Percentiles rank a stretch among this genome's conserved stretches.
Evolutionary conservation across 1,140 invertebrate genomes (phyloP).

Genomic region (Trialeurodes vaporariorum): DNA sequence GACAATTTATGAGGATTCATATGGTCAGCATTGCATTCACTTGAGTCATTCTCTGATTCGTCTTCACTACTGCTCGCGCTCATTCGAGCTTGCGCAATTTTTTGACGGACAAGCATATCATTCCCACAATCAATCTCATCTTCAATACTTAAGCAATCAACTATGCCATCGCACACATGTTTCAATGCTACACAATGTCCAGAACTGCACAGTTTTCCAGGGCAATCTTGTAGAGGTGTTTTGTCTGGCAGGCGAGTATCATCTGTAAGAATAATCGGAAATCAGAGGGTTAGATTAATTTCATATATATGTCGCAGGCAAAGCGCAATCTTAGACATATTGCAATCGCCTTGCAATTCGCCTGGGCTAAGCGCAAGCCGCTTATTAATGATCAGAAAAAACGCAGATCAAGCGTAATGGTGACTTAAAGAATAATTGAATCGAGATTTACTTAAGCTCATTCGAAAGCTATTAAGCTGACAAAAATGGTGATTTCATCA

Average conservation of each 20-base stretch:
- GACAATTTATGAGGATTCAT: neutral
- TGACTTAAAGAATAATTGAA: too few species aligned
- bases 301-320: too few species aligned
- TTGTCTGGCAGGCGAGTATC: slow-evolving; percentile 35
- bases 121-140: slow-evolving; percentile 53
- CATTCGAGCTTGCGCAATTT: neutral
- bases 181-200: slow-evolving; percentile 51
- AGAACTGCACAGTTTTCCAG: slow-evolving; percentile 50
- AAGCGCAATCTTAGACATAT: too few species aligned
- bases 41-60: neutral
- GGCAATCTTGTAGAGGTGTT: slow-evolving; percentile 48
- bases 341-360: too few species aligned
- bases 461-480: too few species aligned
- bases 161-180: slow-evolving; percentile 50
- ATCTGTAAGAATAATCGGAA: slow-evolving; percentile 32
- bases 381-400: too few species aligned
- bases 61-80: neutral
- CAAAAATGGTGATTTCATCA: too few species aligned
- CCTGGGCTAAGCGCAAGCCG: too few species aligned
- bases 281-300: too few species aligned
- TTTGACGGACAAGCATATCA: neutral
- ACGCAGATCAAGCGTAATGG: too few species aligned
- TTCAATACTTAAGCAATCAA: slow-evolving; percentile 61
- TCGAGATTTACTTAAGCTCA: too few species aligned
- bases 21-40: neutral